phyloP scores from a whole-genome alignment of 1,140 invertebrate genomes.

The Pristionchus pacificus region DNA sequence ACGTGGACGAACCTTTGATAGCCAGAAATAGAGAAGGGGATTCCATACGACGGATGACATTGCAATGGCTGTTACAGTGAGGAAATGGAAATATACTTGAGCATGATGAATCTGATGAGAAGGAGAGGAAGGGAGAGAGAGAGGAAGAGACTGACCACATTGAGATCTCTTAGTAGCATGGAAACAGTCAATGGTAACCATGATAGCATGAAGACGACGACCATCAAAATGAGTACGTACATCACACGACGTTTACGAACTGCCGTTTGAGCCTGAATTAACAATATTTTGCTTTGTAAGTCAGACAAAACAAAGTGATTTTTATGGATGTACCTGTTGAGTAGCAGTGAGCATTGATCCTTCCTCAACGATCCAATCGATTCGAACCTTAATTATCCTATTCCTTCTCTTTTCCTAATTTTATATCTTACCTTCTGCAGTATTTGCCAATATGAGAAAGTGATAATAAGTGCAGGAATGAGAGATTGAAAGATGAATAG shows the following conservation, averaged over 20 bases:
- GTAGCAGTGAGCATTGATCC: slow-evolving; percentile 56
- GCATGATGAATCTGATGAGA: not conserved
- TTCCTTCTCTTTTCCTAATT: not conserved
- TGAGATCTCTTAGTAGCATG: slow-evolving; percentile 52
- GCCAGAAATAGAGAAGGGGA: slow-evolving; percentile 57
- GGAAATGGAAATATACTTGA: slow-evolving; percentile 55
- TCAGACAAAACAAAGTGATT: not conserved
- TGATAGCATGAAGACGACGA: slow-evolving; percentile 51
- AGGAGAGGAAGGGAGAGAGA: slow-evolving; percentile 6
- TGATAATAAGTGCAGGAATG: slow-evolving; percentile 49
- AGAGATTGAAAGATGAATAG: slow-evolving; percentile 40
- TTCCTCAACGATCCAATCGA: slow-evolving; percentile 53
- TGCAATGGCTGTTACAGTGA: slow-evolving; percentile 54
- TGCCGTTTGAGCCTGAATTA: slow-evolving; percentile 42
- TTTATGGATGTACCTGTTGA: slow-evolving; percentile 40
- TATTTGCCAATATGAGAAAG: slow-evolving; percentile 58
- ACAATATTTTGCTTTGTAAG: too few species aligned
- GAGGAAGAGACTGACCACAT: slow-evolving; percentile 25
- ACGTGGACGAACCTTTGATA: slow-evolving; percentile 44
- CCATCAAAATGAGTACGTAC: slow-evolving; percentile 57
- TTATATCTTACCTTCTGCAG: slow-evolving; percentile 53
- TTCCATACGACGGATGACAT: slow-evolving; percentile 57
- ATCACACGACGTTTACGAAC: slow-evolving; percentile 55
- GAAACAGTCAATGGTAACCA: slow-evolving; percentile 56
- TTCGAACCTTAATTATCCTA: slow-evolving; percentile 41